These are phyloP conservation scores for Pantelozetes paolii DNA, from an alignment of 2,888 invertebrate species.

Conservation along the genomic window DNA sequence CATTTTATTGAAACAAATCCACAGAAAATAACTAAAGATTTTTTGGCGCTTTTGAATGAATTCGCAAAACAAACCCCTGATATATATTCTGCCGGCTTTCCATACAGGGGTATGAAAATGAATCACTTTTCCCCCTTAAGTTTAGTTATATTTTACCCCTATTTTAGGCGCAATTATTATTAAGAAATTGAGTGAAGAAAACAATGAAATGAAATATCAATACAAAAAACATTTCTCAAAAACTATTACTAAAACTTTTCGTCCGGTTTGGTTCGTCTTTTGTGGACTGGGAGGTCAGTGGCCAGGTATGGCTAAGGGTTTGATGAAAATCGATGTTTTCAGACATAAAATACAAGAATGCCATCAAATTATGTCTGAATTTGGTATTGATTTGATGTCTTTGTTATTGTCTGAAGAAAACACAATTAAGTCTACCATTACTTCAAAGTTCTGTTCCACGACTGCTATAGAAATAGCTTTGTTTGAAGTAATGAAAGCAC, in stretches of 20 bases:
- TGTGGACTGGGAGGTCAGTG: constrained; percentile 61
- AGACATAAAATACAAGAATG: constrained; percentile 62
- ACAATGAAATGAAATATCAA: not conserved
- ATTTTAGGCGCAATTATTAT: not conserved
- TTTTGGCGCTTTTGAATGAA: constrained; percentile 70
- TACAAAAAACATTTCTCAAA: not conserved
- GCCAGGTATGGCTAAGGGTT: constrained; percentile 21
- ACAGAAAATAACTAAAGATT: constrained; percentile 58
- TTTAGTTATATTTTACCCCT: too few species aligned
- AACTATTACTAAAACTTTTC: not conserved
- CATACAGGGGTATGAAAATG: constrained; percentile 59
- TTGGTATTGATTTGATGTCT: constrained; percentile 83
- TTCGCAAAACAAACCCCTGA: constrained; percentile 58
- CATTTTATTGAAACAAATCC: constrained; percentile 57
- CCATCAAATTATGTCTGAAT: constrained; percentile 46
- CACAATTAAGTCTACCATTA: constrained; percentile 78
- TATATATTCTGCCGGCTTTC: constrained; percentile 29
- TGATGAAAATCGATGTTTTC: constrained; percentile 30
- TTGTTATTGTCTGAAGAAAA: constrained; percentile 85
- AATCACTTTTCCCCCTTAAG: not conserved
- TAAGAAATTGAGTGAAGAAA: not conserved
- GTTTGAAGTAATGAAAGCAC: constrained; percentile 43
- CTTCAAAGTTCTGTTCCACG: constrained; percentile 65
- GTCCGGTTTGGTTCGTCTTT: constrained; percentile 59
- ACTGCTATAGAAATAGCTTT: constrained; percentile 55